Percentiles rank a stretch among this genome's conserved stretches.
Evolutionary conservation across 2,113 vertebrate species (phyloP).

Genomic region (Lepus americanus): DNA sequence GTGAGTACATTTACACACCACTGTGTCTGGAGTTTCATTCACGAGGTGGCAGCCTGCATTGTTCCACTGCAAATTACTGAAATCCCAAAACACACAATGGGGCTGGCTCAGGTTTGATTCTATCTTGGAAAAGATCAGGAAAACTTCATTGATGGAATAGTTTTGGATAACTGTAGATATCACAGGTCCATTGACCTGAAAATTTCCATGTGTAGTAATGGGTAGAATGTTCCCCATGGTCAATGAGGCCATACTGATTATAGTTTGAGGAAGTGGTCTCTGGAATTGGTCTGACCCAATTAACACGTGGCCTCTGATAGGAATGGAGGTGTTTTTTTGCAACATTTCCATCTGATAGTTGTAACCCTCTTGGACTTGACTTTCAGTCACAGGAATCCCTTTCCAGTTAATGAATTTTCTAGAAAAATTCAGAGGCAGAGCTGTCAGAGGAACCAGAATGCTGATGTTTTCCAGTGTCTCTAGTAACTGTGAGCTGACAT

Average conservation of each 20-base stretch:
- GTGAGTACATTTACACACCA: slow-evolving; percentile 89
- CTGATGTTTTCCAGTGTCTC: slow-evolving; percentile 75
- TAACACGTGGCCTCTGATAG: slow-evolving; percentile 37
- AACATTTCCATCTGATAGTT: slow-evolving; percentile 80
- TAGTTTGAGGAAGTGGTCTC: not conserved
- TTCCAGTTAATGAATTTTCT: slow-evolving; percentile 83
- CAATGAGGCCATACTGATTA: slow-evolving; percentile 87
- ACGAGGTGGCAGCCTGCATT: slow-evolving; percentile 84
- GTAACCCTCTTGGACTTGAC: slow-evolving; percentile 70
- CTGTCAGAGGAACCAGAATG: slow-evolving; percentile 53
- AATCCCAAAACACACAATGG: slow-evolving; percentile 92
- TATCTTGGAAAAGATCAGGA: slow-evolving; percentile 83
- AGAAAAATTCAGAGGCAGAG: slow-evolving; percentile 76
- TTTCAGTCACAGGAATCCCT: slow-evolving; percentile 76
- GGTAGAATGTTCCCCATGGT: slow-evolving; percentile 88
- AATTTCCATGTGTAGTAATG: not conserved
- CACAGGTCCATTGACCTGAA: slow-evolving; percentile 84
- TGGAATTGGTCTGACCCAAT: slow-evolving; percentile 75
- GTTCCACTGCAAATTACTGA: slow-evolving; percentile 86
- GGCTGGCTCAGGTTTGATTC: slow-evolving; percentile 83
- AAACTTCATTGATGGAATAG: slow-evolving; percentile 71
- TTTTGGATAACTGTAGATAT: slow-evolving; percentile 82
- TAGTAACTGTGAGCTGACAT: slow-evolving; percentile 66
- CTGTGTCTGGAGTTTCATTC: slow-evolving; percentile 28
- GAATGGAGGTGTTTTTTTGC: not conserved